A percentile compares a stretch with the other conserved stretches of the same genome.
These are phyloP conservation scores for Eulemur coronatus DNA, from an alignment of 2,797 vertebrate genomes.

Conservation along the genomic window DNA sequence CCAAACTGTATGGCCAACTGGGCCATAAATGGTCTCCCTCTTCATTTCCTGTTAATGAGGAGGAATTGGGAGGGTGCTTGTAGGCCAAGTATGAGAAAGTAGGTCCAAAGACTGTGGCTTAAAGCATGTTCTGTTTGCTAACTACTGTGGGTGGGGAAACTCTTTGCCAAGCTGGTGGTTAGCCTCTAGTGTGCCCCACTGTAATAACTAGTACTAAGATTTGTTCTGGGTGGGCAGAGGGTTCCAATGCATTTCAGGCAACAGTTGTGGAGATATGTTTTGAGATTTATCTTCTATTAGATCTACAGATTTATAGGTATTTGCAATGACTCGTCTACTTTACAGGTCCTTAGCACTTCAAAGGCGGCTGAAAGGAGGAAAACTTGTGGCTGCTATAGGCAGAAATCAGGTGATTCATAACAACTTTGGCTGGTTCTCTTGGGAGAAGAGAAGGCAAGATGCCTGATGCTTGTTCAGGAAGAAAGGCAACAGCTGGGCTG, in stretches of 20 bases:
- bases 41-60: not conserved
- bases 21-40: not conserved
- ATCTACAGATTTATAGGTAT: not conserved
- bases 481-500: not conserved
- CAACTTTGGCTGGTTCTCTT: not conserved
- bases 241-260: not conserved
- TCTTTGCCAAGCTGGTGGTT: not conserved
- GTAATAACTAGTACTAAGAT: not conserved
- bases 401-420: not conserved
- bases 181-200: not conserved
- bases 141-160: not conserved
- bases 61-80: not conserved
- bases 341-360: not conserved
- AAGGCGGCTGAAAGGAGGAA: not conserved
- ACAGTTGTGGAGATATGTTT: not conserved
- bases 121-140: not conserved
- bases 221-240: not conserved
- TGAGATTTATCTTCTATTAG: not conserved
- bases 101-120: not conserved
- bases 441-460: no score
- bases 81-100: not conserved
- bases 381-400: not conserved
- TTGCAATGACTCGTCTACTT: not conserved
- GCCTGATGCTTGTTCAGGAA: not conserved
- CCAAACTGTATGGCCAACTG: not conserved